Conservation (phyloP, 2,113 vertebrate species). For the Seriola aureovittata region DNA sequence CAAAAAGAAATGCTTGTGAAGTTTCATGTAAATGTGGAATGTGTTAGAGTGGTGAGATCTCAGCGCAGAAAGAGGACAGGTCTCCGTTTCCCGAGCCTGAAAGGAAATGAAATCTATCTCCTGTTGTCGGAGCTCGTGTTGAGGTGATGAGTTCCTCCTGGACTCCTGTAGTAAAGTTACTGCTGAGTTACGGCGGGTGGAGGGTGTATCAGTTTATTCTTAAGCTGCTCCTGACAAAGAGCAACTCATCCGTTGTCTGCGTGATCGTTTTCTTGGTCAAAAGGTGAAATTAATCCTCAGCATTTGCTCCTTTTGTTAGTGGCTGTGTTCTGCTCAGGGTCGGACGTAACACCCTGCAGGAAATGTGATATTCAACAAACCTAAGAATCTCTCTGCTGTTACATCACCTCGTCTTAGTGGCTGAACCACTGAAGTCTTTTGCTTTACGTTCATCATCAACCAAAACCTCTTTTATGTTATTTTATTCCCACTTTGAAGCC, state of each 20-base stretch:
- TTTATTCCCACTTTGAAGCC: too few relatives aligned
- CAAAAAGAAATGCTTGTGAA: not conserved
- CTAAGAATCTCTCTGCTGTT: too few relatives aligned
- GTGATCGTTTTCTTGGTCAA: conserved; percentile 2
- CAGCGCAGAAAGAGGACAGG: not conserved
- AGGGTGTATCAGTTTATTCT: conserved; percentile 8
- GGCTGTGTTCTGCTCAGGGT: too few relatives aligned
- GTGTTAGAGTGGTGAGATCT: conserved; percentile 15
- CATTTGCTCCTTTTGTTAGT: not conserved
- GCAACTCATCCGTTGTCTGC: not conserved
- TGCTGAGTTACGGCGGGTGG: conserved; percentile 15
- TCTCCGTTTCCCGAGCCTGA: conserved; percentile 11
- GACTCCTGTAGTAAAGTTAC: not conserved
- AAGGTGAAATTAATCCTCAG: conserved; percentile 29
- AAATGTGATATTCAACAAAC: not conserved
- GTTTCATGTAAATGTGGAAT: conserved; percentile 28
- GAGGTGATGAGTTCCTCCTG: conserved; percentile 2
- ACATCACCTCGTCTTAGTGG: not conserved
- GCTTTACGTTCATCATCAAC: too few relatives aligned
- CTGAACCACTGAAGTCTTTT: too few relatives aligned
- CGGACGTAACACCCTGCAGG: not conserved
- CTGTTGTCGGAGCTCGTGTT: not conserved
- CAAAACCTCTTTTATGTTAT: too few relatives aligned
- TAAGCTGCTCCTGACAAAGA: conserved; percentile 24
- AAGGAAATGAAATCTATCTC: not conserved